A percentile compares a stretch with the other conserved stretches of the same genome.
Conservation (phyloP, 2,888 invertebrate genomes). For the Hedychridium roseum region DNA sequence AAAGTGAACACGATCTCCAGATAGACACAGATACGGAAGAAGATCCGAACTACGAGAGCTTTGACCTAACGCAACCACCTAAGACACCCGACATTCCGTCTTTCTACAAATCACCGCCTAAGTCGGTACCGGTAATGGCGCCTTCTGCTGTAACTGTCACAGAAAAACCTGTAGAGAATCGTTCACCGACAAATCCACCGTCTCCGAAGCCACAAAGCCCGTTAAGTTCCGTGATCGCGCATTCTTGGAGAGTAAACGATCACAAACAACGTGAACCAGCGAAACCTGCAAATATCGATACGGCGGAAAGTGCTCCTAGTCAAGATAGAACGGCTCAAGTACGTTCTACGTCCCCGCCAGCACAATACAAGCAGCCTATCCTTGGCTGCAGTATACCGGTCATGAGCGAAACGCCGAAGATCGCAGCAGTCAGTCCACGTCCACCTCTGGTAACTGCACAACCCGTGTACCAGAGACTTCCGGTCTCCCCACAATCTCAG, state of each 20-base stretch:
- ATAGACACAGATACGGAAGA: conserved; percentile 90
- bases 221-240: conserved; percentile 66
- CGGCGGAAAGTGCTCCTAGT: conserved; percentile 34
- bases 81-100: conserved; percentile 69
- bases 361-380: conserved; percentile 45
- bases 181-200: conserved; percentile 26
- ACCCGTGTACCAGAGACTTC: conserved; percentile 55
- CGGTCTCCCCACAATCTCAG: conserved; percentile 54
- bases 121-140: conserved; percentile 35
- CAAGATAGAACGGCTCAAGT: conserved; percentile 37
- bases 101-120: conserved; percentile 65
- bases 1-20: conserved; percentile 83
- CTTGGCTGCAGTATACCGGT: conserved; percentile 45
- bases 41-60: conserved; percentile 65
- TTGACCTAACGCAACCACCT: conserved; percentile 66
- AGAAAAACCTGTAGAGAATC: conserved; percentile 43
- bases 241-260: conserved; percentile 68
- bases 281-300: conserved; percentile 38
- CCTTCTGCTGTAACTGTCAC: conserved; percentile 20
- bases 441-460: conserved; percentile 40
- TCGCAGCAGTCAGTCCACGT: conserved; percentile 41
- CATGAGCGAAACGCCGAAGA: conserved; percentile 44
- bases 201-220: conserved; percentile 52
- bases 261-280: conserved; percentile 64
- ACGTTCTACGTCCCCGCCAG: conserved; percentile 31